phyloP scores from a whole-genome alignment of 1,140 invertebrate species.

The Metopolophium dirhodum region DNA sequence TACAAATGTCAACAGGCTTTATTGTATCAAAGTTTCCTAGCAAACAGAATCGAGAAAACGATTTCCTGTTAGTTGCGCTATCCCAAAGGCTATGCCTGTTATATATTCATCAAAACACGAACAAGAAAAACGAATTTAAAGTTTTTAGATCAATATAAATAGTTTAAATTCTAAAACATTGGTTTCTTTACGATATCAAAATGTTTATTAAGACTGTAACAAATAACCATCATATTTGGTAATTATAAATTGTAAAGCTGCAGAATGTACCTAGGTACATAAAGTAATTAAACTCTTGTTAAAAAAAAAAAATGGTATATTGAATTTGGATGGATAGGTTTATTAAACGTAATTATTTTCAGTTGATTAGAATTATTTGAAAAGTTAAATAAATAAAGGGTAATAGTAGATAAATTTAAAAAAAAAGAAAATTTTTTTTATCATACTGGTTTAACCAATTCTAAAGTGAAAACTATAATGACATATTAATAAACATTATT shows the following conservation, averaged over 20 bases:
- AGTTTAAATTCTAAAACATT: not conserved
- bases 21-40: constrained; percentile 33
- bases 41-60: constrained; percentile 37
- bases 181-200: not conserved
- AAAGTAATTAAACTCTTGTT: not conserved
- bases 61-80: not conserved
- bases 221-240: not conserved
- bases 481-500: no score
- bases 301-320: not conserved
- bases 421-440: no score
- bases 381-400: not conserved
- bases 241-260: not conserved
- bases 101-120: not conserved
- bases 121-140: constrained; percentile 4
- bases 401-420: no score
- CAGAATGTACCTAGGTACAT: not conserved
- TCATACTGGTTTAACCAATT: no score
- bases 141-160: constrained; percentile 21
- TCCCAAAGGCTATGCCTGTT: constrained; percentile 34
- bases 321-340: not conserved
- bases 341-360: not conserved
- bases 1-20: constrained; percentile 34
- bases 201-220: not conserved
- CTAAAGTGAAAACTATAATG: no score
- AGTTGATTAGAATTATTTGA: not conserved